Conservation (phyloP, 2,797 vertebrate species). For the Tadarida brasiliensis region DNA sequence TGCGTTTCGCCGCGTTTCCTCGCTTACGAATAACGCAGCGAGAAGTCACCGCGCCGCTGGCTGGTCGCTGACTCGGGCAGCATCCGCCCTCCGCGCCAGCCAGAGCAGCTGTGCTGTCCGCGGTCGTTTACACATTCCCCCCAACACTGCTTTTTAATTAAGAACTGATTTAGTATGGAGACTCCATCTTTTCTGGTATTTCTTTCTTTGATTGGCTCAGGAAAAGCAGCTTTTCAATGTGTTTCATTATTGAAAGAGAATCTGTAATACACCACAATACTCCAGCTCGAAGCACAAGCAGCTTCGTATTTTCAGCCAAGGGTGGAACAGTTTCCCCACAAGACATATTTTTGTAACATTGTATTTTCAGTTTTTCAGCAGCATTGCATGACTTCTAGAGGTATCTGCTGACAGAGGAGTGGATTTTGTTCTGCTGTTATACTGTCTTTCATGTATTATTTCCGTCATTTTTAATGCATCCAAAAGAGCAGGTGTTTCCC, state of each 20-base stretch:
- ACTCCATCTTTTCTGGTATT: background rate
- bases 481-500: slow-evolving; percentile 38
- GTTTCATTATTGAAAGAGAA: slow-evolving; percentile 61
- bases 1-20: background rate
- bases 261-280: background rate
- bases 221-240: slow-evolving; percentile 20
- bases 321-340: background rate
- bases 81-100: background rate
- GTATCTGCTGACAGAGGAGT: slow-evolving; percentile 65
- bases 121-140: slow-evolving; percentile 5
- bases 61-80: background rate
- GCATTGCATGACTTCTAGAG: background rate
- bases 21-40: slow-evolving; percentile 42
- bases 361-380: slow-evolving; percentile 10
- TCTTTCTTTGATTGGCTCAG: background rate
- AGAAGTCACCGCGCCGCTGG: background rate
- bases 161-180: slow-evolving; percentile 61
- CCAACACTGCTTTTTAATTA: slow-evolving; percentile 51
- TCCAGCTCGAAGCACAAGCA: background rate
- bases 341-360: slow-evolving; percentile 12
- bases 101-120: slow-evolving; percentile 48
- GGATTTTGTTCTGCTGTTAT: slow-evolving; percentile 36
- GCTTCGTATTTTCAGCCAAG: slow-evolving; percentile 68
- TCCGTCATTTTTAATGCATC: background rate
- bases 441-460: slow-evolving; percentile 11